Evolutionary conservation across 2,888 invertebrate species (phyloP).

Genomic region (Acholoe squamosa): DNA sequence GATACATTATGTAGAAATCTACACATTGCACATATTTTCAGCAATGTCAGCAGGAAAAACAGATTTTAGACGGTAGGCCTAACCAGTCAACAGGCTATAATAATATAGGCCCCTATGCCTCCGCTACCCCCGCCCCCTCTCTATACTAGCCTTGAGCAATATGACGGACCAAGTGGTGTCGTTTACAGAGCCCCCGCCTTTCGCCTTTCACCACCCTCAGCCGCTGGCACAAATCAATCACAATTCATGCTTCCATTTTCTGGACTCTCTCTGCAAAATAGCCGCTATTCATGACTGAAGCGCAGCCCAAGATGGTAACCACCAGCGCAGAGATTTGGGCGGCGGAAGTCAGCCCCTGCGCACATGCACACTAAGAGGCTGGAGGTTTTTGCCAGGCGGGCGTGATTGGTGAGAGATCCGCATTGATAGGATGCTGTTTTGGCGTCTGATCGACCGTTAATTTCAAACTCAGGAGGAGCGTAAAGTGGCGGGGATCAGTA

Average conservation of each 20-base stretch:
- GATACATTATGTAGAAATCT: no score
- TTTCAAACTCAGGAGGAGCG: constrained; percentile 12
- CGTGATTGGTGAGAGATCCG: neutral
- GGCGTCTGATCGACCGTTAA: constrained; percentile 23
- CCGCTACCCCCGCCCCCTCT: no score
- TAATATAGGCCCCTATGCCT: no score
- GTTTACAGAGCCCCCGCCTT: neutral
- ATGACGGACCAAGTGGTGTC: neutral
- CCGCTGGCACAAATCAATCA: neutral
- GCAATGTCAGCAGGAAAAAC: no score
- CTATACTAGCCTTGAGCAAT: no score
- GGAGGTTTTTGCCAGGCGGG: neutral
- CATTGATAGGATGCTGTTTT: neutral
- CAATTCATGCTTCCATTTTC: neutral
- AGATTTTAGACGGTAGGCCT: no score
- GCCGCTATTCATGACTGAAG: neutral
- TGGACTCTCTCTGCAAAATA: neutral
- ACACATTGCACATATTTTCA: no score
- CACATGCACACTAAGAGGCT: constrained; percentile 11
- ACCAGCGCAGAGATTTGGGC: neutral
- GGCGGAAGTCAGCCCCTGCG: neutral
- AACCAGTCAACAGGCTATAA: no score
- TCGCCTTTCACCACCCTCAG: neutral
- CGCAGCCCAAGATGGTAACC: neutral
- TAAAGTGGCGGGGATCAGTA: constrained; percentile 7